Conservation (phyloP, 2,888 invertebrate species). For the Epinotia brunnichana region DNA sequence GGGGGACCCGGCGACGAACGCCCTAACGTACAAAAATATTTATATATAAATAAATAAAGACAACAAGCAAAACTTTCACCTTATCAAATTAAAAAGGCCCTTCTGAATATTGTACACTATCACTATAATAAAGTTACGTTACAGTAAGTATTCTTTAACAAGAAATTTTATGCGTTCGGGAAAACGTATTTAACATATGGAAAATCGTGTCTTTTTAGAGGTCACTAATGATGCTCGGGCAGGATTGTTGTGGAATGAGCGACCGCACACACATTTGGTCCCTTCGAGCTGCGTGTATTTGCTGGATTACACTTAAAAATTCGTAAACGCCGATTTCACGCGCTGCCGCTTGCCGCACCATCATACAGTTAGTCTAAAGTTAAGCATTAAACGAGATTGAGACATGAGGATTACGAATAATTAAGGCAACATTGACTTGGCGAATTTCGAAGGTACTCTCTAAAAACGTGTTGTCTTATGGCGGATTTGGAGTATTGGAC, state of each 20-base stretch:
- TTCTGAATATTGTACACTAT: conserved; percentile 74
- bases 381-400: conserved; percentile 27
- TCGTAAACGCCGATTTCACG: conserved; percentile 25
- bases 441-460: conserved; percentile 4
- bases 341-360: conserved; percentile 36
- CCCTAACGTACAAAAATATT: conserved; percentile 73
- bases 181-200: conserved; percentile 56
- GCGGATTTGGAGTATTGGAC: background rate
- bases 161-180: conserved; percentile 54
- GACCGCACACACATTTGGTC: conserved; percentile 62
- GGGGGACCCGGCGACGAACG: conserved; percentile 64
- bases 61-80: conserved; percentile 77
- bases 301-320: conserved; percentile 27
- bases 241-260: conserved; percentile 44
- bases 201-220: conserved; percentile 76
- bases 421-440: conserved; percentile 34
- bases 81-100: conserved; percentile 80
- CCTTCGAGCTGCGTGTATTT: conserved; percentile 59
- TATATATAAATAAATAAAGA: conserved; percentile 74
- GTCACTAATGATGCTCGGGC: conserved; percentile 51
- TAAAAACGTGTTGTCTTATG: conserved; percentile 7
- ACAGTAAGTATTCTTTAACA: conserved; percentile 54
- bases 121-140: conserved; percentile 63
- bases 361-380: conserved; percentile 11
- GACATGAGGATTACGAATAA: conserved; percentile 24